A percentile compares a stretch with the other conserved stretches of the same genome.
Evolutionary conservation across 2,113 vertebrate species (phyloP).

Genomic region (Orientallactaga bullata): DNA sequence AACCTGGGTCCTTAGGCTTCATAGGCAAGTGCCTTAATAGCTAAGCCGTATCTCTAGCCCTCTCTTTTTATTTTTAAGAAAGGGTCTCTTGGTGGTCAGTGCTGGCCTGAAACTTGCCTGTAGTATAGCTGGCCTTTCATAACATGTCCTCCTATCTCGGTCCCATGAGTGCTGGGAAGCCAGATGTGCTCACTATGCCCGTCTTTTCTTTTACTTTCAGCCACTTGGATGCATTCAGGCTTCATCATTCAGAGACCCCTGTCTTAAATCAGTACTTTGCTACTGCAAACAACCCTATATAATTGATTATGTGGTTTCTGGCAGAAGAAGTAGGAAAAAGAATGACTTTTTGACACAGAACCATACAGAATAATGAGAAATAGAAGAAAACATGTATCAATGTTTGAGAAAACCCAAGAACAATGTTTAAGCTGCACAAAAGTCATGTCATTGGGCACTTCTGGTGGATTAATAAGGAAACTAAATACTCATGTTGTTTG

Average conservation of each 20-base stretch:
- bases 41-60: too few relatives aligned
- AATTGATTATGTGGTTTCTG: background rate
- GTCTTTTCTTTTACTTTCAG: background rate
- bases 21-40: too few relatives aligned
- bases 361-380: background rate
- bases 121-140: background rate
- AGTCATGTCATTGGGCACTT: background rate
- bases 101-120: background rate
- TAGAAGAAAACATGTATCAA: background rate
- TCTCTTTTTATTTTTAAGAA: background rate
- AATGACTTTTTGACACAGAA: background rate
- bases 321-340: background rate
- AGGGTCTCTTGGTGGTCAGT: too few relatives aligned
- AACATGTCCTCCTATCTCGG: background rate
- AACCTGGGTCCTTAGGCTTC: too few relatives aligned
- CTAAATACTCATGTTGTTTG: slow-evolving; percentile 1
- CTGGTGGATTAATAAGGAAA: slow-evolving; percentile 10
- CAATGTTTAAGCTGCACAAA: slow-evolving; percentile 6
- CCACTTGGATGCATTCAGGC: background rate
- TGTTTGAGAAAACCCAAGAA: background rate
- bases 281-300: background rate
- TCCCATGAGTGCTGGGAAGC: background rate
- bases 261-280: background rate
- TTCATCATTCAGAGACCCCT: background rate
- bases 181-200: background rate